Conservation (phyloP, 2,113 vertebrate species). For the Microcebus murinus region DNA sequence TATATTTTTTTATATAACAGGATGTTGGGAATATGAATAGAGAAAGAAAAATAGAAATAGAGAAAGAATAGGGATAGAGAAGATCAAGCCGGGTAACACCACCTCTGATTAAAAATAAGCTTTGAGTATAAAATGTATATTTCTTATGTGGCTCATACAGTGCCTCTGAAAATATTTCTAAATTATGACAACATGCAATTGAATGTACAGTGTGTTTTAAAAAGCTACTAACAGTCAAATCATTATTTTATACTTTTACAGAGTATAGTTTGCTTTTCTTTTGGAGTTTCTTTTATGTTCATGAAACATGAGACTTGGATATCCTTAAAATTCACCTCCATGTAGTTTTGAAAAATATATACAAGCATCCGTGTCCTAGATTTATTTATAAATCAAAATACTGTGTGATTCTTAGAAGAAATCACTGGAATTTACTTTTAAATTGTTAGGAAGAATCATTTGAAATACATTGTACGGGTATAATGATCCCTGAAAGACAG, state of each 20-base stretch:
- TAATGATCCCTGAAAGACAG: background rate
- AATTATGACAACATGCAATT: background rate
- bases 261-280: background rate
- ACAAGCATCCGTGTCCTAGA: background rate
- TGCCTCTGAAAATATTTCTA: background rate
- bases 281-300: background rate
- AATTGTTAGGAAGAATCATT: background rate
- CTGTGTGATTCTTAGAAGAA: background rate
- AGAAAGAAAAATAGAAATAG: background rate
- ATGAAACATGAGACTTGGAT: background rate
- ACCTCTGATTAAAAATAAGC: background rate
- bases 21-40: background rate
- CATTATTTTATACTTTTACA: background rate
- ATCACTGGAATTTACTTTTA: background rate
- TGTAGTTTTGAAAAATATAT: background rate
- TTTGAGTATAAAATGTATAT: background rate
- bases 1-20: background rate
- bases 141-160: background rate
- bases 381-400: constrained; percentile 19
- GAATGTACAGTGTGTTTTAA: background rate
- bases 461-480: background rate
- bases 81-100: background rate
- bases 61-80: background rate
- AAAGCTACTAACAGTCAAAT: background rate
- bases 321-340: background rate